A percentile compares a stretch with the other conserved stretches of the same genome.
These are phyloP conservation scores for Catagonus wagneri DNA, from an alignment of 2,113 vertebrate genomes.

Conservation along the genomic window DNA sequence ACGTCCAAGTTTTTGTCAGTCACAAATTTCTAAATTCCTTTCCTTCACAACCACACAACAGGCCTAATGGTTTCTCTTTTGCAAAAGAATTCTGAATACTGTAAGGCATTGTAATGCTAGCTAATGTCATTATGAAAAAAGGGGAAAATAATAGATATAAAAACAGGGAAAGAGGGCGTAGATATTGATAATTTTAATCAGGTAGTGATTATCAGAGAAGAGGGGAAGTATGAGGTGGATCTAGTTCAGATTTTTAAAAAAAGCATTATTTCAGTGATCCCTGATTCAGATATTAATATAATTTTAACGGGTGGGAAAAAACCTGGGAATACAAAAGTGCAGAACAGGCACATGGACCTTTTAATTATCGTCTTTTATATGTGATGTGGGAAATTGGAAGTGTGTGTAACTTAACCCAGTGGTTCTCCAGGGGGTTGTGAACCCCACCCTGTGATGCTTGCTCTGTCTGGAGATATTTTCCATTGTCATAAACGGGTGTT, in stretches of 20 bases:
- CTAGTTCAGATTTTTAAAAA: background rate
- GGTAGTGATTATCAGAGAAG: background rate
- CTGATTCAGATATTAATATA: background rate
- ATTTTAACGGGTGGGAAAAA: background rate
- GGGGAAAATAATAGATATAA: background rate
- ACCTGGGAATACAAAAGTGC: background rate
- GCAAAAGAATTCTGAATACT: background rate
- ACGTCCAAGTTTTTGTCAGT: slow-evolving; percentile 10
- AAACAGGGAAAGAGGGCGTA: background rate
- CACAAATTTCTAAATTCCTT: background rate
- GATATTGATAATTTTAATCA: background rate
- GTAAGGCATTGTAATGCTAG: background rate
- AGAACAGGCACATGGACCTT: background rate
- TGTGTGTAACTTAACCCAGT: background rate
- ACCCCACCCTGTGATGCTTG: background rate
- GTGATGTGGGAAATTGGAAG: background rate
- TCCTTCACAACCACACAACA: background rate
- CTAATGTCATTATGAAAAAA: background rate
- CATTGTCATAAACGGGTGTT: background rate
- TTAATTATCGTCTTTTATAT: background rate
- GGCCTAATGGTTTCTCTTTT: slow-evolving; percentile 6
- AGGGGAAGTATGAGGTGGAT: background rate
- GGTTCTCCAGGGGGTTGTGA: background rate
- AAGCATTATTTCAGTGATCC: background rate
- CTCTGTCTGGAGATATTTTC: background rate